These are phyloP conservation scores for Euphonia xanthogaster DNA, from an alignment of 2,797 vertebrate species.

Conservation along the genomic window DNA sequence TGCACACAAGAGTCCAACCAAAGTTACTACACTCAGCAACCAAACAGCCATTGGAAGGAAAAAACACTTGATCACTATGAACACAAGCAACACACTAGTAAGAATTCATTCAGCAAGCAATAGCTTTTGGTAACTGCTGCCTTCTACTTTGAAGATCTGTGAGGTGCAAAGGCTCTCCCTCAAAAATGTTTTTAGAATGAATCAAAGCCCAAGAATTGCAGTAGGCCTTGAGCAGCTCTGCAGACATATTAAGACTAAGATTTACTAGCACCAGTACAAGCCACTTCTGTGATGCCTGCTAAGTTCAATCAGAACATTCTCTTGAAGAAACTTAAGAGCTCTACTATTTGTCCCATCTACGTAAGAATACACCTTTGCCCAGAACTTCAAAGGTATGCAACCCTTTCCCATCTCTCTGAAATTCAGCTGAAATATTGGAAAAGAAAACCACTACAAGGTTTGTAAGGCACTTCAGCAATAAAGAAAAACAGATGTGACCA, in stretches of 20 bases:
- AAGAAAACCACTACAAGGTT: not conserved
- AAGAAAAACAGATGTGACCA: not conserved
- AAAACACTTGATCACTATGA: not conserved
- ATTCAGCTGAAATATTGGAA: not conserved
- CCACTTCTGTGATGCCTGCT: not conserved
- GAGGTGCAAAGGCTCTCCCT: not conserved
- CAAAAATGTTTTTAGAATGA: not conserved
- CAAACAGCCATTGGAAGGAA: rapidly evolving
- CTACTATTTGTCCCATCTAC: not conserved
- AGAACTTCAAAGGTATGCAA: not conserved
- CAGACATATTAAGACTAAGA: not conserved
- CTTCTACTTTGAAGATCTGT: not conserved
- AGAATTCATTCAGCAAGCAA: not conserved
- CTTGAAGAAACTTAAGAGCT: not conserved
- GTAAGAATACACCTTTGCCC: not conserved
- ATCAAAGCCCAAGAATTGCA: not conserved
- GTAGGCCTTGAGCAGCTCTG: not conserved
- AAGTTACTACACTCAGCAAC: not conserved
- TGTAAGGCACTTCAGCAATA: not conserved
- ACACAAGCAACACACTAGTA: not conserved
- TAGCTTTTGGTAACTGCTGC: not conserved
- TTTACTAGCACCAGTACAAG: not conserved
- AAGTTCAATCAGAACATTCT: not conserved
- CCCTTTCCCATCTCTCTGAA: not conserved
- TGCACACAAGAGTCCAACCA: not conserved